These are phyloP conservation scores for Caiman crocodilus DNA, from an alignment of 2,797 vertebrate species.

Conservation along the genomic window DNA sequence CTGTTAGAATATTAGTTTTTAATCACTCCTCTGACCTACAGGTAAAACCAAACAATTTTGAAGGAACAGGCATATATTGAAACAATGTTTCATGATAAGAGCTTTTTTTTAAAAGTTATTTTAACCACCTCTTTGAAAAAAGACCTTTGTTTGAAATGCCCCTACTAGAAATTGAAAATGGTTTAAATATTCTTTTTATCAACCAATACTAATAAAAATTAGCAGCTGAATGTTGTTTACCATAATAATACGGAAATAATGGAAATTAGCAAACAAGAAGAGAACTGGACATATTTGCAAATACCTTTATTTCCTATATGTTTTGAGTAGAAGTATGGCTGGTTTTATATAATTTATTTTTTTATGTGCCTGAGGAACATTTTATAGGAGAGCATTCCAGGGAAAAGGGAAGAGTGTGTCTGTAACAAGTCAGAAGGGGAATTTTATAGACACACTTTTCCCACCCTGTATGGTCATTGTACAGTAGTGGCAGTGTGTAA, in stretches of 20 bases:
- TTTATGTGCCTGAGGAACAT: conserved; percentile 43
- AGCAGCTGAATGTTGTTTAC: neutral
- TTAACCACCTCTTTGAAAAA: neutral
- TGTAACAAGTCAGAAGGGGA: neutral
- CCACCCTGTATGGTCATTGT: neutral
- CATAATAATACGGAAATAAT: conserved; percentile 20
- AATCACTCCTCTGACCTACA: neutral
- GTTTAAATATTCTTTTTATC: neutral
- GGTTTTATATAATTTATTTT: conserved; percentile 43
- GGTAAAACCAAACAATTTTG: neutral
- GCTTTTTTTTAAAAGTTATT: neutral
- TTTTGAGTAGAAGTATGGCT: conserved; percentile 39
- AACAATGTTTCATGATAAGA: neutral
- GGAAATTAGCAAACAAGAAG: conserved; percentile 16
- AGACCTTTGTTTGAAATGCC: neutral
- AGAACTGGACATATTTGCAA: conserved; percentile 34
- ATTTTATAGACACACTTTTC: conserved; percentile 24
- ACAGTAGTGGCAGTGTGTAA: neutral
- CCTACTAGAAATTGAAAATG: neutral
- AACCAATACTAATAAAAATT: conserved; percentile 1
- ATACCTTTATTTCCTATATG: conserved; percentile 46
- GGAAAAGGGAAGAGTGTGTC: neutral
- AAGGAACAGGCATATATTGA: neutral
- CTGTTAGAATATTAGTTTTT: conserved; percentile 29
- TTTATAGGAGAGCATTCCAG: neutral